Base-by-base conservation (phyloP, 2,797 vertebrate species). In the Falco columbarius region DNA sequence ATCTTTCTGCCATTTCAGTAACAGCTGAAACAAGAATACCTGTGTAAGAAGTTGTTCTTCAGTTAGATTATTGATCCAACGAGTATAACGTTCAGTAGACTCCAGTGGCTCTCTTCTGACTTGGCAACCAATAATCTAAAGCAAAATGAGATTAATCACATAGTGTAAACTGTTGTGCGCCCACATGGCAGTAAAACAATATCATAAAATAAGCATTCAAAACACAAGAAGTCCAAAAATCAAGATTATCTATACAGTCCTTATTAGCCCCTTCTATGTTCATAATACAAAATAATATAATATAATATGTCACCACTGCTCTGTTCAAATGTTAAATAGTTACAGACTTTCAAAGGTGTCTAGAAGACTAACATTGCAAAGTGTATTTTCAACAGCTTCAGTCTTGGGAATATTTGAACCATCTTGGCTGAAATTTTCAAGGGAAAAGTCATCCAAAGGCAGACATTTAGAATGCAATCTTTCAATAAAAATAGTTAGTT, bases 71-170 rank as follows among this genome's bases (percentile, higher is more conserved):
- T 99, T 99, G 97, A 99, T 98, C 99, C 99, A 99, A 82, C 99
- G 98, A 5, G 99, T 99, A 92, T 99, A 99, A 3, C 99, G 98
- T 32, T 99, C 98, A 0, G 99, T 99, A 16, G 99, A 99, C 46
- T 98, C 98, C 11, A 97, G 97, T 2, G 99, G 99, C 63, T 98
- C 97, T 77, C 99, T 98, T 68, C 90, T 97, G 83, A 99, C 98
- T 84, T 97, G 98, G 94, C 99, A 99, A 58, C 99, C 99, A 84
- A 99, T 96, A 87, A 99, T 98, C 99, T 99, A 65, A 80, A 97
- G 66, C 70, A 89, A 67, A 96, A 86, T 3, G 10, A 93, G 44
- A 92, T 1, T 59, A 88, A 86, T 81, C 40, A 51, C 74, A 12
- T 1, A 14, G 44, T 34, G 70, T 79, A 58, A 92, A 73, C 27